Base-by-base conservation (phyloP, 53 echinoderm and acorn worm genomes). In the Patiria pectinifera region DNA sequence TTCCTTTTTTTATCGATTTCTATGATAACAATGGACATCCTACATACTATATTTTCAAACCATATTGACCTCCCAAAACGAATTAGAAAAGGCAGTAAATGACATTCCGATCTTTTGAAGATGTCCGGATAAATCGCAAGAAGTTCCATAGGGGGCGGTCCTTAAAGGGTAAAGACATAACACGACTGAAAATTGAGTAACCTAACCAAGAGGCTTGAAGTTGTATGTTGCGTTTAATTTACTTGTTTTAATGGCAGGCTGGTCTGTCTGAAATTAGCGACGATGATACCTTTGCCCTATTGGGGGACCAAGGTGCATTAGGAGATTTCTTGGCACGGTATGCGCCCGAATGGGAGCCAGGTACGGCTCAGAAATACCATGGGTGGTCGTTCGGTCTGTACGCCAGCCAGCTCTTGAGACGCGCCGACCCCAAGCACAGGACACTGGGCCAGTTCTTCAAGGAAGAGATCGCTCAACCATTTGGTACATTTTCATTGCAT, bases 401-500 rank as follows among this genome's bases (percentile, higher is more conserved):
- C 7, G 82, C 80, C 63, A 87, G 91, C 61, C 95, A 94, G 26
- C 89, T 97, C 10, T 80, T 97, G 4, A 62, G 93, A 48, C 84
- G 96, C 24, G 96, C 93, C 13, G 97, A 97, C 80, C 95, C 93
- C 0, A 79, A 95, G 75, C 87, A 91, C 7, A 85, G 95, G 80
- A 98, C 98, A 0, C 46, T 98, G 22, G 98, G 98, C 10, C 86
- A 92, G 79, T 98, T 92, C 89, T 94, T 97, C 79, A 78, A 87
- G 45, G 95, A 97, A 48, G 97, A 96, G 72, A 83, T 97, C 13
- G 95, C 95, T 13, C 87, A 93, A 76, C 94, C 96, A 35, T 96
- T 95, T 85, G 96, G 97, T 97, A 53, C 24, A 10, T 15, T 6
- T 11, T 11, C 8, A 21, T 59, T 59, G n/a, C 12, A 49, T 18